Conservation (phyloP, 1,140 invertebrate species). For the Dendrolimus punctatus region DNA sequence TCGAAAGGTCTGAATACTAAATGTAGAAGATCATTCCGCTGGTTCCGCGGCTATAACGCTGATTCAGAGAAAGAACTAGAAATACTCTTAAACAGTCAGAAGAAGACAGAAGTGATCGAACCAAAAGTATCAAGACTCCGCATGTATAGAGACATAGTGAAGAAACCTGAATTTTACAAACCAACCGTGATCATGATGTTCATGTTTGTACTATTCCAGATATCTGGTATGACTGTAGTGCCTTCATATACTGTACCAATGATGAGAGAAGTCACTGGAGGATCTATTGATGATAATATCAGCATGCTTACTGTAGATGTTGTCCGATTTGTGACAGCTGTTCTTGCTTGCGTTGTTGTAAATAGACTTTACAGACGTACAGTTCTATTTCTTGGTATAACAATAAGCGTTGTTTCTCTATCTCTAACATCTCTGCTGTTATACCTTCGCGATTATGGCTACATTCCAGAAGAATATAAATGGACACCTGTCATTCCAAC, state of each 20-base stretch:
- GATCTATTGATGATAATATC: slow-evolving; percentile 33
- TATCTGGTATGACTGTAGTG: slow-evolving; percentile 60
- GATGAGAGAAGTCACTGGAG: slow-evolving; percentile 47
- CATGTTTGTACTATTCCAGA: slow-evolving; percentile 59
- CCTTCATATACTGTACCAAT: slow-evolving; percentile 56
- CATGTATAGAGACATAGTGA: slow-evolving; percentile 22
- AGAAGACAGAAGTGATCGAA: slow-evolving; percentile 13
- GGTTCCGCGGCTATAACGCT: slow-evolving; percentile 41
- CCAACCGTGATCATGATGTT: slow-evolving; percentile 62
- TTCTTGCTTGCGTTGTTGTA: slow-evolving; percentile 47
- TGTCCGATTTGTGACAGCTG: slow-evolving; percentile 45
- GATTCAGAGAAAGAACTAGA: slow-evolving; percentile 52
- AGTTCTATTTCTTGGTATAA: slow-evolving; percentile 51
- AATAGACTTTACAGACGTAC: slow-evolving; percentile 48
- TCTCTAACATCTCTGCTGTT: slow-evolving; percentile 35
- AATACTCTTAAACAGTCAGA: slow-evolving; percentile 44
- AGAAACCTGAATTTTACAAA: slow-evolving; percentile 57
- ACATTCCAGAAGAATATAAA: slow-evolving; percentile 42
- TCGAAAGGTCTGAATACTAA: slow-evolving; percentile 34
- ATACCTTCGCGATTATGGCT: slow-evolving; percentile 45
- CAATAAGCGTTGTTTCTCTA: slow-evolving; percentile 40
- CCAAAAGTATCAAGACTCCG: slow-evolving; percentile 30
- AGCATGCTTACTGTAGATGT: slow-evolving; percentile 58
- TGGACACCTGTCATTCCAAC: slow-evolving; percentile 54
- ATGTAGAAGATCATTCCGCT: slow-evolving; percentile 46